A percentile compares a stretch with the other conserved stretches of the same genome.
Evolutionary conservation across 2,113 vertebrate species (phyloP).

Genomic region (Garra rufa): DNA sequence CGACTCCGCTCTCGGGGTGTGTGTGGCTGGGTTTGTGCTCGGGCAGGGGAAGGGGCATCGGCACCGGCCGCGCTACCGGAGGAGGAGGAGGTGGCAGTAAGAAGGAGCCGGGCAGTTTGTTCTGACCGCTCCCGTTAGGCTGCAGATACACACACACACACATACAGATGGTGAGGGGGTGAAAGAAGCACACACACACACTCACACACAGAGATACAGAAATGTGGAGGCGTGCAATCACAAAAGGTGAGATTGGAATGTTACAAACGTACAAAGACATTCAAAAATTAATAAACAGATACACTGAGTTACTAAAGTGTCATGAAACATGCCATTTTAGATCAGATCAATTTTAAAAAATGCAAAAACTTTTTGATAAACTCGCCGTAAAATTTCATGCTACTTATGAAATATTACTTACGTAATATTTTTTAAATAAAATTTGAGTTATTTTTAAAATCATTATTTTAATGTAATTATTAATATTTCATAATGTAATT

Average conservation of each 20-base stretch:
- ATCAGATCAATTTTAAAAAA: background rate
- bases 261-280: slow-evolving; percentile 40
- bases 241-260: slow-evolving; percentile 25
- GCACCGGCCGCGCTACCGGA: slow-evolving; percentile 85
- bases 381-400: background rate
- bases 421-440: no score
- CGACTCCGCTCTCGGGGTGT: slow-evolving; percentile 82
- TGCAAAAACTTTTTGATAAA: background rate
- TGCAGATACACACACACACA: slow-evolving; percentile 73
- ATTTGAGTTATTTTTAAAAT: no score
- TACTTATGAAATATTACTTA: no score
- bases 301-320: slow-evolving; percentile 15
- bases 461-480: no score
- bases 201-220: slow-evolving; percentile 40
- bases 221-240: slow-evolving; percentile 51
- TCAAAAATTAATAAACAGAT: slow-evolving; percentile 11
- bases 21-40: slow-evolving; percentile 85
- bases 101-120: slow-evolving; percentile 85
- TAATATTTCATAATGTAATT: background rate
- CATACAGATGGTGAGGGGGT: slow-evolving; percentile 80
- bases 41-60: slow-evolving; percentile 85
- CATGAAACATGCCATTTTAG: background rate
- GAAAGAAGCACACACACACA: slow-evolving; percentile 61
- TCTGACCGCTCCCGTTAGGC: slow-evolving; percentile 84
- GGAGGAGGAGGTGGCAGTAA: slow-evolving; percentile 83